A percentile compares a stretch with the other conserved stretches of the same genome.
Evolutionary conservation across 2,113 vertebrate species (phyloP).

Genomic region (Mugil cephalus): DNA sequence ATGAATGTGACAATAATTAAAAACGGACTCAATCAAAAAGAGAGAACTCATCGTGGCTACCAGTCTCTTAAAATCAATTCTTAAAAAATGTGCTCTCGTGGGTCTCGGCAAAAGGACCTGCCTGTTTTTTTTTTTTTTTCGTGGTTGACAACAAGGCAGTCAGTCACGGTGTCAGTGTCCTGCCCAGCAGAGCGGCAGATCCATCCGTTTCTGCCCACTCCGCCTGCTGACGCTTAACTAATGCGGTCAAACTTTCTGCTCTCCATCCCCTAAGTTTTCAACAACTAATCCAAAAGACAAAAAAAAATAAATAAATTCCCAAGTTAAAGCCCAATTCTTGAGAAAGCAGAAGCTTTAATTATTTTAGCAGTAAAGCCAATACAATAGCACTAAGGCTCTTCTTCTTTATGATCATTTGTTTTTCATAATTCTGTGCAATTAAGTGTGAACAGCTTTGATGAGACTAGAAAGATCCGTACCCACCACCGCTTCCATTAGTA

Average conservation of each 20-base stretch:
- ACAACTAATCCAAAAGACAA: not conserved
- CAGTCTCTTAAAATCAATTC: constrained; percentile 35
- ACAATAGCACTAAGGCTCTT: no score
- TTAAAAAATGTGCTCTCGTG: not conserved
- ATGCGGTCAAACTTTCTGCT: not conserved
- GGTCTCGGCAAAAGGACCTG: constrained; percentile 1
- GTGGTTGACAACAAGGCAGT: constrained; percentile 30
- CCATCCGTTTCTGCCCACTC: constrained; percentile 4
- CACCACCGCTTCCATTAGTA: no score
- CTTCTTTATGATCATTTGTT: no score
- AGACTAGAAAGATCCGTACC: no score
- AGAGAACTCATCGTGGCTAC: not conserved
- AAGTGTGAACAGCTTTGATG: no score
- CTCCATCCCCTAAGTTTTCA: not conserved
- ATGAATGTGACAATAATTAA: constrained; percentile 19
- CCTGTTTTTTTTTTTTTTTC: constrained; percentile 18
- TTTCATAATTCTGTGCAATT: no score
- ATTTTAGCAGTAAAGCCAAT: no score
- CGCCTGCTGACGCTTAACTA: constrained; percentile 1
- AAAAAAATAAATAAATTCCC: no score
- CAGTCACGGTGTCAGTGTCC: constrained; percentile 22
- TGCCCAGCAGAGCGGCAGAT: constrained; percentile 2
- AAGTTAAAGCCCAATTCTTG: no score
- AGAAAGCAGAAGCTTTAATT: no score
- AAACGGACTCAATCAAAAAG: not conserved